Base-by-base conservation (phyloP, 2,113 vertebrate genomes). In the Danionella cerebrum region DNA sequence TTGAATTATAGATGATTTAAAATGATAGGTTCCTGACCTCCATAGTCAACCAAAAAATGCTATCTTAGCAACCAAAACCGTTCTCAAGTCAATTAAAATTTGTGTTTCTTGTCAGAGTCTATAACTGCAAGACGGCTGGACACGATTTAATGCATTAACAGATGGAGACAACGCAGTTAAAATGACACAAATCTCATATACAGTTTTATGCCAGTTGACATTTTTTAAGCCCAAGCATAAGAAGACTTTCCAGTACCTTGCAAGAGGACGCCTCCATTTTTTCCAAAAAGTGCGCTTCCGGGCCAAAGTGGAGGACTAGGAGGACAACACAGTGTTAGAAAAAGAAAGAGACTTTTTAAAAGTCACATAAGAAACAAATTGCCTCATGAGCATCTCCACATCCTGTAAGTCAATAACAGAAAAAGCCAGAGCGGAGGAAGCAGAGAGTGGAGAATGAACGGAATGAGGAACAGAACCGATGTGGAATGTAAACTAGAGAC, bases 241-340 rank as follows among this genome's bases (percentile, higher is more conserved):
- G 33, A 9, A 19, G 22, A 21, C 12, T 16, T 65, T 91, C n/a
- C n/a, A n/a, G n/a, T n/a, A 91, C 90, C 90, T 90, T 89, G 90
- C 1, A 91, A 87, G 70, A 92, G 85, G 69, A 90, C 85, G 81
- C 91, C 65, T 42, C 52, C 91, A 5, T 91, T 92, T 80, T 89
- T 91, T 84, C 91, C 89, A 86, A 92, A 90, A 68, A 92, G 90
- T 78, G 87, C 88, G 79, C 88, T 91, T 86, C 89, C 90, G 9
- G 90, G 85, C 91, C 91, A 92, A 77, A 91, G 85, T 58, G 90
- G 87, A 76, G 88, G 88, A 86, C 87, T 89, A 24, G 16, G 10
- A 39, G 4, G 48, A 4, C 47, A 27, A 59, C 13, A 48, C 25
- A 71, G 42, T 35, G 27, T 25, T 62, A 48, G 39, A 42, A 19